A percentile compares a stretch with the other conserved stretches of the same genome.
Evolutionary conservation across 2,888 invertebrate genomes (phyloP).

Genomic region (Aethes cnicana): DNA sequence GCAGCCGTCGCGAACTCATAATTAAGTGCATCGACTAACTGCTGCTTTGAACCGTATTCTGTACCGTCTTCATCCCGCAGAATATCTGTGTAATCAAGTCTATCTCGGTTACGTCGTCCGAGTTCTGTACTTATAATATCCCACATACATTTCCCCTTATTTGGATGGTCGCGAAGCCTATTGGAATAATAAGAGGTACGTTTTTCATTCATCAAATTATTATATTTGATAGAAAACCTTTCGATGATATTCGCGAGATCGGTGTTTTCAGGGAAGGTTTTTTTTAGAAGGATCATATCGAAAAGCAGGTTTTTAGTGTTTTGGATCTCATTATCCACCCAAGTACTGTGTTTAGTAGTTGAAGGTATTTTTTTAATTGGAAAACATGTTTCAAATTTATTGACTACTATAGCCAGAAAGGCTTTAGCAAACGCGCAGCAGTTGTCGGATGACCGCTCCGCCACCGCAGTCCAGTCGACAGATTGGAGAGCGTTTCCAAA

Average conservation of each 20-base stretch:
- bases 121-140: constrained; percentile 5
- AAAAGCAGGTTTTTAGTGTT: neutral
- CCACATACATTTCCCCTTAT: constrained; percentile 16
- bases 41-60: neutral
- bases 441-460: constrained; percentile 1
- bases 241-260: neutral
- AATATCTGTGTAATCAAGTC: neutral
- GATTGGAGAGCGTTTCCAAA: constrained; percentile 11
- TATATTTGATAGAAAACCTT: neutral
- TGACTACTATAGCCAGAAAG: neutral
- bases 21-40: constrained; percentile 2
- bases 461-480: constrained; percentile 10
- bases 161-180: constrained; percentile 4
- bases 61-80: neutral
- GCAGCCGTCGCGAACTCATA: neutral
- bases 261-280: neutral
- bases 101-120: neutral
- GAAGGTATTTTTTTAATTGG: constrained; percentile 1
- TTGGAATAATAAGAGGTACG: neutral
- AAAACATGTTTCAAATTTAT: constrained; percentile 12
- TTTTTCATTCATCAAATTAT: neutral
- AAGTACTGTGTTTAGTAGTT: neutral
- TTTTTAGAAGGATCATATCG: neutral
- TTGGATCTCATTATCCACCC: neutral
- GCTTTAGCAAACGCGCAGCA: constrained; percentile 1